Base-by-base conservation (phyloP, 2,113 vertebrate genomes). In the Corvus cornix region DNA sequence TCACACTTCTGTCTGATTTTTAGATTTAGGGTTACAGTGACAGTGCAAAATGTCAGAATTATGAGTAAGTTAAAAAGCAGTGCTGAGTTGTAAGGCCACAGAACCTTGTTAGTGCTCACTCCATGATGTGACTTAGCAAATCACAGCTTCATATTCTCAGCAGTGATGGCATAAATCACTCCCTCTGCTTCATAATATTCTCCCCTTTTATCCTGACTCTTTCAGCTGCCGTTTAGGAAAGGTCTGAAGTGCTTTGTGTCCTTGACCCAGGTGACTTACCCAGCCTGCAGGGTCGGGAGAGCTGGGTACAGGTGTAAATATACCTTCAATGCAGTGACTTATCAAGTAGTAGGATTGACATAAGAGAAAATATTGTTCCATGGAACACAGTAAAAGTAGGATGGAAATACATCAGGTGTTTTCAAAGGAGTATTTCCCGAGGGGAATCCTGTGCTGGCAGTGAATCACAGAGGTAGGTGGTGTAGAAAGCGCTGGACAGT, bases 291-390 rank as follows among this genome's bases (percentile, higher is more conserved):
- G 52, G 35, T 10, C 49, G 33, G 62, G 24, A 43, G 35, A 49
- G 46, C 68, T 75, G 74, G 28, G 33, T 30, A 4, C 55, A 44
- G 13, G 7, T 17, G 44, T 11, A 24, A 51, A 77, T 13, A 33
- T 11, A 13, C 14, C 51, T 59, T 22, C 31, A 44, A 1, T 15
- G 41, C 48, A 89, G 17, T 1, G 10, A 14, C 37, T 74, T 66
- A 43, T 0, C 44, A n/a, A 46, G 46, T 12, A 51, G 39, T 7
- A 35, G 43, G 13, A 4, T 5, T n/a, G 55, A 33, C 4, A 0
- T 21, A 21, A 28, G 13, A 35, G 30, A 31, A 91, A 9, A 14
- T 44, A 0, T 12, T 72, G 13, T 51, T 59, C 70, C 51, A 60
- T 66, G 48, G 30, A 37, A 56, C 53, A 19, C 33, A 5, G 15